phyloP scores from a whole-genome alignment of 2,797 vertebrate species.

The Botia almorhae region DNA sequence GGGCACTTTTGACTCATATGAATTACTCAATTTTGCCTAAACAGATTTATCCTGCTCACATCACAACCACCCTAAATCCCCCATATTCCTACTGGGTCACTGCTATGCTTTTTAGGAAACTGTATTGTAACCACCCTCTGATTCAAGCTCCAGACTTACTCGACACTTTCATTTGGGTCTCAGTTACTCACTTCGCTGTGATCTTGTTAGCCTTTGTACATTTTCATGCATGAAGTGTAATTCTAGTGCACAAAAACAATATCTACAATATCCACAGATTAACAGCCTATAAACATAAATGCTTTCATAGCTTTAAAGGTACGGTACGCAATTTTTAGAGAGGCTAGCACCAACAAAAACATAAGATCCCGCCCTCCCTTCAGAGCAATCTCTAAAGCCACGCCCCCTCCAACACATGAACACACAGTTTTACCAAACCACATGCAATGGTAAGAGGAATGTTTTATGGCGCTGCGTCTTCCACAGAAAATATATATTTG shows the following conservation, averaged over 20 bases:
- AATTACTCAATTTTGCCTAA: constrained; percentile 33
- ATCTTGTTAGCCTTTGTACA: neutral
- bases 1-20: constrained; percentile 41
- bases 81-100: neutral
- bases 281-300: too few relatives aligned
- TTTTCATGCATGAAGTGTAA: neutral
- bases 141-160: constrained; percentile 4
- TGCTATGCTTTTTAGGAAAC: neutral
- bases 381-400: too few relatives aligned
- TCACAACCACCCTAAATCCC: constrained; percentile 65
- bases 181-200: neutral
- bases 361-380: too few relatives aligned
- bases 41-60: constrained; percentile 62
- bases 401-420: too few relatives aligned
- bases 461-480: too few relatives aligned
- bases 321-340: too few relatives aligned
- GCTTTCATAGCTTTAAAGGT: too few relatives aligned
- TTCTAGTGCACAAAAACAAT: neutral
- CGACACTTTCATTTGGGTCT: constrained; percentile 11
- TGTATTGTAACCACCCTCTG: neutral
- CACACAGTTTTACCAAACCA: too few relatives aligned
- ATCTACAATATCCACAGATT: neutral
- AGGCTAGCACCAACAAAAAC: too few relatives aligned
- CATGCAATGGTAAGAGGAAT: too few relatives aligned
- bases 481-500: too few relatives aligned